Base-by-base conservation (phyloP, 2,113 vertebrate genomes). In the Psophia crepitans region DNA sequence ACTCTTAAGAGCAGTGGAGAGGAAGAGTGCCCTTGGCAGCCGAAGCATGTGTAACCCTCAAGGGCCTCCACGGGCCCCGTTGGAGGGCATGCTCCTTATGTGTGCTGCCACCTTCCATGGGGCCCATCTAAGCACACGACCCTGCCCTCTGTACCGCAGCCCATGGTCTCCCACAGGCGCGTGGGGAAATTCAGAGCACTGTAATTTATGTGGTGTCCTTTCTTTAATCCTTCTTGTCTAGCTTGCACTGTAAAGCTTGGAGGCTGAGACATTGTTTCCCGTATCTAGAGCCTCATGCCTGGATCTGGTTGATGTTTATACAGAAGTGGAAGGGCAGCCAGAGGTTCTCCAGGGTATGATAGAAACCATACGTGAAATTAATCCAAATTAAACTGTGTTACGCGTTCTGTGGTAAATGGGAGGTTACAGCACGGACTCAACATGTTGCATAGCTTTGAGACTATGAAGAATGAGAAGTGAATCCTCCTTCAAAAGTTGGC, bases 131-230 rank as follows among this genome's bases (percentile, higher is more conserved):
- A 44, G n/a, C 2, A 1, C 9, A 3, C 0, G 1, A 71, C 66
- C 63, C 33, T 89, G 64, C 73, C 63, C 12, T n/a, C 69, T 37
- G 49, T 43, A 21, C 28, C 0, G 1, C 12, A 49, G 64, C 43
- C 5, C 0, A 0, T 16, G 13, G 69, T 17, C 32, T 60, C 44
- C 49, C 32, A 6, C 0, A 3, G 85, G 41, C 32, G 8, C 4
- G 3, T 5, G 14, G 46, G 44, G 37, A 71, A 70, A 75, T 66
- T 39, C 24, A 53, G 30, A 63, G 46, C 19, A 4, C 37, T 1
- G 2, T 58, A 11, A 43, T 79, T 75, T 46, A 12, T 53, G 65
- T 7, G 11, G n/a, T 60, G 48, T 58, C 44, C 51, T 33, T 44
- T 54, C 60, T 71, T 92, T 70, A 73, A 27, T 61, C 14, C 68